A percentile compares a stretch with the other conserved stretches of the same genome.
Conservation (phyloP, 2,797 vertebrate species). For the Scolopax rusticola region DNA sequence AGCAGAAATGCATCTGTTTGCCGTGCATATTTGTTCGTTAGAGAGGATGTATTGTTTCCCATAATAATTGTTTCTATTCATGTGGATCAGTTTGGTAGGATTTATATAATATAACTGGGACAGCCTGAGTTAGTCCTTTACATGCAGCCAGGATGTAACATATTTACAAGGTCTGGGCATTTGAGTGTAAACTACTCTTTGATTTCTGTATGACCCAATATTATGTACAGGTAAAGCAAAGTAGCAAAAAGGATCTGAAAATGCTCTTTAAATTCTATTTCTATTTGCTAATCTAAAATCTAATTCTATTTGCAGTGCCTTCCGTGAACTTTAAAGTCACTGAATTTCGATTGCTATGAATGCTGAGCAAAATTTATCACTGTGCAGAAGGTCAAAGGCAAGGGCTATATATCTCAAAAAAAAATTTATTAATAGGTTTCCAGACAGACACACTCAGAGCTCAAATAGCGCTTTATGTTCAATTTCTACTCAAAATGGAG, state of each 20-base stretch:
- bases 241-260: conserved; percentile 18
- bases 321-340: conserved; percentile 49
- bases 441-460: background rate
- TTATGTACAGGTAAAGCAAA: background rate
- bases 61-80: background rate
- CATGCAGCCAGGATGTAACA: background rate
- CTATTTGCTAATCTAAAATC: background rate
- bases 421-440: background rate
- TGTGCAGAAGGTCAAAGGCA: conserved; percentile 35
- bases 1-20: background rate
- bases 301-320: conserved; percentile 52
- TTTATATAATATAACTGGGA: background rate
- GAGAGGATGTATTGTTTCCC: background rate
- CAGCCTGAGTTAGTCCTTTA: background rate
- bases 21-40: background rate
- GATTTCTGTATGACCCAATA: background rate
- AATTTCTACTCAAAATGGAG: background rate
- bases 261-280: conserved; percentile 43
- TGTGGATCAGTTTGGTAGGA: background rate
- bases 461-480: background rate
- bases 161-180: background rate
- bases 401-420: background rate
- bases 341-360: conserved; percentile 14
- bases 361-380: conserved; percentile 31
- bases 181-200: background rate